Conservation (phyloP, 2,888 invertebrate genomes). For the Melieria picta region DNA sequence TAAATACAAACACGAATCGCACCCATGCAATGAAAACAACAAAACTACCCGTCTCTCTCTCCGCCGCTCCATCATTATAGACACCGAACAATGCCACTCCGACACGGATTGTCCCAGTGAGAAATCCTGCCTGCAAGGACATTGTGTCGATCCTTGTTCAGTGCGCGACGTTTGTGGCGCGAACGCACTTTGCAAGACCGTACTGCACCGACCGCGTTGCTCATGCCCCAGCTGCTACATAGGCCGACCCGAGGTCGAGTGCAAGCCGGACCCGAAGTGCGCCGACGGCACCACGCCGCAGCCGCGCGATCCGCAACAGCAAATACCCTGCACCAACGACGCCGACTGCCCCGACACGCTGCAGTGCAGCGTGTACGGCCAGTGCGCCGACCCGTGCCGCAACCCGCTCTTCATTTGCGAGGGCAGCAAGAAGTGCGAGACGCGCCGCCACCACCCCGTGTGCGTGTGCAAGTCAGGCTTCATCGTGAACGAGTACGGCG, state of each 20-base stretch:
- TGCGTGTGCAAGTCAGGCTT: conserved; percentile 92
- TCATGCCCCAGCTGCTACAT: conserved; percentile 89
- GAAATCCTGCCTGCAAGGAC: conserved; percentile 89
- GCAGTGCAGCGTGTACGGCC: conserved; percentile 78
- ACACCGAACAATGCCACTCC: conserved; percentile 86
- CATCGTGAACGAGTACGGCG: conserved; percentile 86
- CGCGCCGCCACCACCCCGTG: conserved; percentile 83
- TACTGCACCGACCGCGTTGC: conserved; percentile 86
- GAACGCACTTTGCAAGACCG: conserved; percentile 87
- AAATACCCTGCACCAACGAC: conserved; percentile 73
- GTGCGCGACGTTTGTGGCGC: conserved; percentile 88
- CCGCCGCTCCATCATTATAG: conserved; percentile 58
- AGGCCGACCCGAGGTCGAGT: conserved; percentile 82
- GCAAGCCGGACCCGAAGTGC: conserved; percentile 83
- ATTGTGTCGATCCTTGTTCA: conserved; percentile 91
- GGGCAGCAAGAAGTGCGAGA: conserved; percentile 87
- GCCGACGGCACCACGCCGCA: conserved; percentile 71
- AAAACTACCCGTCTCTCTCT: conserved; percentile 60
- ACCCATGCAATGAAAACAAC: conserved; percentile 38
- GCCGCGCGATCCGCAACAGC: conserved; percentile 68
- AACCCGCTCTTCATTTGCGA: conserved; percentile 77
- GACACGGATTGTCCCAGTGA: conserved; percentile 92
- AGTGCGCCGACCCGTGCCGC: conserved; percentile 84
- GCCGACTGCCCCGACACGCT: conserved; percentile 79
- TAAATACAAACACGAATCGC: not conserved